Evolutionary conservation across 2,113 vertebrate species (phyloP).

Genomic region (Sinocyclocheilus maitianheensis): DNA sequence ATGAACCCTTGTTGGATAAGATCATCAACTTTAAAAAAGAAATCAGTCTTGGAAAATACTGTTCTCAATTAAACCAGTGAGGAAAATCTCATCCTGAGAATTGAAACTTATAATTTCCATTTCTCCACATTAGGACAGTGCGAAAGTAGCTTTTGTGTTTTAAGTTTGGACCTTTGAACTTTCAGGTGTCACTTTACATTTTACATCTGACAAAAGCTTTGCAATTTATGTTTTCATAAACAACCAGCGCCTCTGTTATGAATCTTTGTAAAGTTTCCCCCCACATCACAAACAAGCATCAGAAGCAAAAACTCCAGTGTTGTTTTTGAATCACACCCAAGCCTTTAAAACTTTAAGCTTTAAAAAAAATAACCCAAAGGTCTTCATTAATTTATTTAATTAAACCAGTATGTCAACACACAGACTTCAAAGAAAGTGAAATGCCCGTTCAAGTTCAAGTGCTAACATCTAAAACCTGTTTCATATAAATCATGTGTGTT

Average conservation of each 20-base stretch:
- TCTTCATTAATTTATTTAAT: not conserved
- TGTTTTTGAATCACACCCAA: not conserved
- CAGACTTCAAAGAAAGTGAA: not conserved
- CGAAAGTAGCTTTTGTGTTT: too few relatives aligned
- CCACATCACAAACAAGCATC: not conserved
- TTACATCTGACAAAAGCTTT: too few relatives aligned
- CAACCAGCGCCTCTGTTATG: not conserved
- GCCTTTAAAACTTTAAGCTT: not conserved
- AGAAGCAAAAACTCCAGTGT: not conserved
- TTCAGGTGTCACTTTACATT: too few relatives aligned
- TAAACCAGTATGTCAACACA: not conserved
- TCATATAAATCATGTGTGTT: not conserved
- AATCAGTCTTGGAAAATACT: too few relatives aligned
- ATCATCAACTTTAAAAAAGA: too few relatives aligned
- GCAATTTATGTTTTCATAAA: not conserved
- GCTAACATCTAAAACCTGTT: not conserved
- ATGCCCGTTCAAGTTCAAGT: not conserved
- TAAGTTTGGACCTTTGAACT: too few relatives aligned
- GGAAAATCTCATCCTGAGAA: too few relatives aligned
- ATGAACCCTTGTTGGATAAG: too few relatives aligned
- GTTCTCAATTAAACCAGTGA: too few relatives aligned
- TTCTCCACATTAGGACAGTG: too few relatives aligned
- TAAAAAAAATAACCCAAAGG: not conserved
- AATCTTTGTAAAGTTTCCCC: not conserved
- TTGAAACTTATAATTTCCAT: too few relatives aligned